Evolutionary conservation across 2,797 vertebrate species (phyloP).

Genomic region (Gila robusta): DNA sequence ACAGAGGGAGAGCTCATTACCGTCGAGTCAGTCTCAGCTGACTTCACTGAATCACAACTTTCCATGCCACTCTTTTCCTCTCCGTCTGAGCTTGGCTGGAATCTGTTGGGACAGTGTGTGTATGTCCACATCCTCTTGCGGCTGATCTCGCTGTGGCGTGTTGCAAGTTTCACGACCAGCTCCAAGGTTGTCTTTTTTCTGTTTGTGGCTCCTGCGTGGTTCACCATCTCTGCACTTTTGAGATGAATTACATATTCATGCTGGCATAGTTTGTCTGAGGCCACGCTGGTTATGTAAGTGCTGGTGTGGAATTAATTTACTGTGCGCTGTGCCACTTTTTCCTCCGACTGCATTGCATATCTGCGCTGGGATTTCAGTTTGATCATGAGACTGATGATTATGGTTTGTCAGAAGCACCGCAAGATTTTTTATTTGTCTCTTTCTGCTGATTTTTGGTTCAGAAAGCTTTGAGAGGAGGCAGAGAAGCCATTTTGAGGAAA

Average conservation of each 20-base stretch:
- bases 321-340: conserved; percentile 60
- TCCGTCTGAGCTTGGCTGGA: conserved; percentile 55
- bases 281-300: conserved; percentile 76
- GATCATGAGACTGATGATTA: conserved; percentile 34
- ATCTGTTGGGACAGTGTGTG: conserved; percentile 50
- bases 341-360: conserved; percentile 51
- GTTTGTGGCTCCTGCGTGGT: conserved; percentile 47
- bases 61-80: conserved; percentile 63
- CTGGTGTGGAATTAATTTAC: conserved; percentile 76
- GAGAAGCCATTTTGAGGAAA: conserved; percentile 36
- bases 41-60: conserved; percentile 76
- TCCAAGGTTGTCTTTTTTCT: conserved; percentile 43
- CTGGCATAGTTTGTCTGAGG: conserved; percentile 71
- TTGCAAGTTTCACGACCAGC: conserved; percentile 53
- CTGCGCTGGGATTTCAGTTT: conserved; percentile 36
- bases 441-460: conserved; percentile 25
- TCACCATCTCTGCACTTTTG: conserved; percentile 42
- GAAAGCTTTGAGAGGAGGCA: conserved; percentile 15
- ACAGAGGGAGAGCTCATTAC: conserved; percentile 69
- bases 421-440: conserved; percentile 21
- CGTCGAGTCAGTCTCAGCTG: conserved; percentile 62
- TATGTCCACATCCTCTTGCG: conserved; percentile 44
- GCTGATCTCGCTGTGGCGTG: conserved; percentile 30
- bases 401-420: conserved; percentile 41
- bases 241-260: conserved; percentile 76